Evolutionary conservation across 2,888 invertebrate genomes (phyloP), one percentile per base, ranked within the genome.

Genomic region (Bibio marci): DNA sequence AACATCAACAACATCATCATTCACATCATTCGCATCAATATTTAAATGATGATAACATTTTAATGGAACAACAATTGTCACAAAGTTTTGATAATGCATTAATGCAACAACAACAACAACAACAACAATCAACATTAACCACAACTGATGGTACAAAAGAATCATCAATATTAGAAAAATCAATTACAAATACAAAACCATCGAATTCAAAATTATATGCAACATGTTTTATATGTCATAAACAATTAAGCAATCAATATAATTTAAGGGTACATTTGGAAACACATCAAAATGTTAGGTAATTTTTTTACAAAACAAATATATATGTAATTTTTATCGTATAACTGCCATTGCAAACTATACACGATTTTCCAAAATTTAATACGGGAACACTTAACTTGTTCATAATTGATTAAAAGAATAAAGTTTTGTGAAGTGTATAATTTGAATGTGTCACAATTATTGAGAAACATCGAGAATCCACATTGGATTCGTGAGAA

Each of bases 211-310:
- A 73, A 54, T 48, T 66, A n/a, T 67, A 69, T 50, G 73, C 80
- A 5, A 76, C 79, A 13, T 88, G 88, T 59, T 75, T 77, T 43
- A 73, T 88, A 38, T 88, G 88, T 61, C 80, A 83, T 54, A 88
- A 88, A 57, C 82, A 85, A 41, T 66, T 88, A 36, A 86, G 85
- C 58, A 88, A 88, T 63, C 87, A 87, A 58, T 88, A 88, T 65
- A 88, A 88, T 58, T 62, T 88, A 49, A 70, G 87, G 43, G 87
- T 88, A 43, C 88, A 88, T 53, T 77, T 88, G 75, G 88, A 88
- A 55, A 87, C 87, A 15, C 88, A 88, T 59, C 81, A 86, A 52
- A 87, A 87, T 47, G 76, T 83, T 36, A 75, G 62, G 62, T 62
- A 34, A 48, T 53, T 47, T 40, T 17, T 33, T 32, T 7, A 15